Conservation (phyloP, 2,113 vertebrate genomes). For the Lota lota region DNA sequence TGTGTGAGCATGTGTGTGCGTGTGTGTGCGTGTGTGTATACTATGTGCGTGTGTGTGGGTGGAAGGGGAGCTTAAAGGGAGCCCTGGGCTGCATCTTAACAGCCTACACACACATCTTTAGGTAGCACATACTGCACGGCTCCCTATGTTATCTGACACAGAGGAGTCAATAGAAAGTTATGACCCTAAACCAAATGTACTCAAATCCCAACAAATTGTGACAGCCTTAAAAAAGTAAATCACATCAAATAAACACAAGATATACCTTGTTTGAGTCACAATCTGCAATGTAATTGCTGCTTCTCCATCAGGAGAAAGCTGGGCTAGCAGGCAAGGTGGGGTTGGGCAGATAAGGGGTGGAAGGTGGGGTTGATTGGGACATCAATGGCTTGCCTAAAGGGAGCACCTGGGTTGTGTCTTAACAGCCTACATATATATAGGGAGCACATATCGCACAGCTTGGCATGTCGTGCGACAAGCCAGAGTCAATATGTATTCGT, state of each 20-base stretch:
- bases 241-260: too few relatives aligned
- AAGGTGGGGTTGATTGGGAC: too few relatives aligned
- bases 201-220: too few relatives aligned
- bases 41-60: background rate
- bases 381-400: too few relatives aligned
- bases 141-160: constrained; percentile 3
- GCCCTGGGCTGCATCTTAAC: background rate
- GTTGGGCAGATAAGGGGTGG: too few relatives aligned
- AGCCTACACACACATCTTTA: constrained; percentile 1
- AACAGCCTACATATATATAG: background rate
- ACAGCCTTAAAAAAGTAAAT: too few relatives aligned
- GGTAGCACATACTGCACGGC: background rate
- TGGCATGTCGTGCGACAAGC: constrained; percentile 35
- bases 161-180: background rate
- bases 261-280: too few relatives aligned
- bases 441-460: background rate
- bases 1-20: background rate
- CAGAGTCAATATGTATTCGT: constrained; percentile 36
- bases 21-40: background rate
- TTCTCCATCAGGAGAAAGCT: too few relatives aligned
- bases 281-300: too few relatives aligned
- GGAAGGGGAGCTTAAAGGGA: background rate
- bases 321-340: too few relatives aligned
- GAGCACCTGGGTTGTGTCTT: too few relatives aligned
- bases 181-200: too few relatives aligned